Percentiles rank a stretch among this genome's conserved stretches.
These are phyloP conservation scores for Petrolisthes cinctipes DNA, from an alignment of 2,888 invertebrate genomes.

Conservation along the genomic window DNA sequence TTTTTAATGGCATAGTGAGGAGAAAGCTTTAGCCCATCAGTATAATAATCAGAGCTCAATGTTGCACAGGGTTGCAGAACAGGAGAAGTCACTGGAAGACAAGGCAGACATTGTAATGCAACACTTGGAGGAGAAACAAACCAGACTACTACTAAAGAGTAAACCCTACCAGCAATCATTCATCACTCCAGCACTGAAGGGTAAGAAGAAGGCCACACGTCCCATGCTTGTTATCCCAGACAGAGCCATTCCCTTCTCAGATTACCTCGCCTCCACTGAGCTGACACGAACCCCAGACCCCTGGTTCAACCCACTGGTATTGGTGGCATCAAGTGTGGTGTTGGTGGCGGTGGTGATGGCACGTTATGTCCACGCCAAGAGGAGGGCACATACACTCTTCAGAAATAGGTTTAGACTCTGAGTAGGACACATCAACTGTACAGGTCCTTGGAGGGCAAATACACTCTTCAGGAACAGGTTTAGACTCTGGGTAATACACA, in stretches of 20 bases:
- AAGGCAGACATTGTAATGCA: slow-evolving; percentile 47
- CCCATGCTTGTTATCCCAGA: background rate
- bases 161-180: background rate
- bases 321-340: slow-evolving; percentile 16
- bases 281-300: background rate
- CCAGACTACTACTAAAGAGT: too few species aligned
- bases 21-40: background rate
- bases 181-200: background rate
- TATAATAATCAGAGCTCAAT: background rate
- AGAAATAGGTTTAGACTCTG: background rate
- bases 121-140: slow-evolving; percentile 30
- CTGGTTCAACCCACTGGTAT: background rate
- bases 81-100: slow-evolving; percentile 48
- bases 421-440: background rate
- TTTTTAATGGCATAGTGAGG: too few species aligned
- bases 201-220: background rate
- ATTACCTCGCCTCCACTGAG: background rate
- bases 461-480: too few species aligned
- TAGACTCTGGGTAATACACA: too few species aligned
- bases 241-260: background rate
- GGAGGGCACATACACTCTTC: background rate
- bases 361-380: background rate
- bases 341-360: slow-evolving; percentile 9
- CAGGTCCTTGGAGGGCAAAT: background rate
- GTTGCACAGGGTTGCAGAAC: slow-evolving; percentile 20